Base-by-base conservation (phyloP, 1,140 invertebrate species). In the Drosophila santomea region DNA sequence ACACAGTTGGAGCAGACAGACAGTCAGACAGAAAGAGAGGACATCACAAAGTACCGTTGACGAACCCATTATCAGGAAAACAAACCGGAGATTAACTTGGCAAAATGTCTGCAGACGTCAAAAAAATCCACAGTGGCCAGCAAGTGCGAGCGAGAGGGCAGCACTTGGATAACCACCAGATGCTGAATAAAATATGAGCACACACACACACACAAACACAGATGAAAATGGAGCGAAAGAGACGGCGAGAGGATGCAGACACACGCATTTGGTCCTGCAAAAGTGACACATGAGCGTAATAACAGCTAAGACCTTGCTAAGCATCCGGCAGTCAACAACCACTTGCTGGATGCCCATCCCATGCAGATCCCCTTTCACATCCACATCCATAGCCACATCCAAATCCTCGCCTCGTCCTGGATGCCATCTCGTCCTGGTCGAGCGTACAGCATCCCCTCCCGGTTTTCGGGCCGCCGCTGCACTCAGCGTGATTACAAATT, bases 81-180 rank as follows among this genome's bases (percentile, higher is more conserved):
- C 85, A 89, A 89, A 89, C 84, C 84, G 84, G 84, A 89, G 84
- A 89, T 89, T 89, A 89, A 89, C 84, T 89, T 89, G 80, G 84
- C 84, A 88, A 88, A 88, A 88, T 89, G 84, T 89, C 84, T 89
- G 84, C 80, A 89, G 80, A 78, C 74, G 61, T 78, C 66, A 79
- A 78, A 85, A 86, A 84, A 77, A 88, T 20, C n/a, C 8, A 28
- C 8, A 51, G 7, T 44, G 52, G 50, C 41, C 43, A 50, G 45
- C 15, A 38, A 52, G 48, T 41, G 83, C 54, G 45, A 80, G 61
- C 59, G 73, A 43, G 71, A 86, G 28, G 50, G 64, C 64, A 69
- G 63, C 25, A 72, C 44, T 52, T 43, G 64, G 47, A 79, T 71
- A 74, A 45, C 66, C 64, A 54, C 47, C 80, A 72, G 77, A 84